phyloP scores from a whole-genome alignment of 2,888 invertebrate species.

The Macrophya annulata region DNA sequence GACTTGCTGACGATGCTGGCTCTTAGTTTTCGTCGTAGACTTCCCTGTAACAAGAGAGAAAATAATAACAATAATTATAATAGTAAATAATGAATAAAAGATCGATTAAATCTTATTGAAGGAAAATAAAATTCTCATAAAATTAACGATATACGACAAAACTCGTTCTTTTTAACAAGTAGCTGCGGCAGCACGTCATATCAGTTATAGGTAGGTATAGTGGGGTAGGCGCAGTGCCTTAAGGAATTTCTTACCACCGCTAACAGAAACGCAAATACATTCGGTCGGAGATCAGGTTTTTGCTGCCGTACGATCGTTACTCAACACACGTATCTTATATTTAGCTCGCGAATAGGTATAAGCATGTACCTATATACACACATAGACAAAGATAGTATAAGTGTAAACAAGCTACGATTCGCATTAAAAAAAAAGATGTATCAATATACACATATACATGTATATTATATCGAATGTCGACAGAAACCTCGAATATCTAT shows the following conservation, averaged over 20 bases:
- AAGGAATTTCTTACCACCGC: not conserved
- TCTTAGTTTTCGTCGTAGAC: conserved; percentile 61
- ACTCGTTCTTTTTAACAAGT: not conserved
- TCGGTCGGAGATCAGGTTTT: not conserved
- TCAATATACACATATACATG: no score
- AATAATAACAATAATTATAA: not conserved
- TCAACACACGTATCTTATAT: conserved; percentile 18
- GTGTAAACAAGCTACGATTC: conserved; percentile 11
- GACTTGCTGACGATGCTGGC: conserved; percentile 75
- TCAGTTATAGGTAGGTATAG: not conserved
- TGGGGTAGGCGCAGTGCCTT: not conserved
- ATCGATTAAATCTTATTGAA: no score
- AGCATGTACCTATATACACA: not conserved
- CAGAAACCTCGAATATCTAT: not conserved
- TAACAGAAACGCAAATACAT: not conserved
- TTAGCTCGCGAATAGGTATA: not conserved
- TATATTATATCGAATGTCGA: not conserved
- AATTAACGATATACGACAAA: not conserved
- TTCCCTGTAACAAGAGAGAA: conserved; percentile 66
- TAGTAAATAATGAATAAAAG: not conserved
- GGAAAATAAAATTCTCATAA: not conserved
- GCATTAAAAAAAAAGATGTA: not conserved
- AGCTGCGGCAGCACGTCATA: not conserved
- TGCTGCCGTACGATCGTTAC: conserved; percentile 1
- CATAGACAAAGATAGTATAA: not conserved